Conservation (phyloP, 2,888 invertebrate genomes). For the Meliscaeva auricollis region DNA sequence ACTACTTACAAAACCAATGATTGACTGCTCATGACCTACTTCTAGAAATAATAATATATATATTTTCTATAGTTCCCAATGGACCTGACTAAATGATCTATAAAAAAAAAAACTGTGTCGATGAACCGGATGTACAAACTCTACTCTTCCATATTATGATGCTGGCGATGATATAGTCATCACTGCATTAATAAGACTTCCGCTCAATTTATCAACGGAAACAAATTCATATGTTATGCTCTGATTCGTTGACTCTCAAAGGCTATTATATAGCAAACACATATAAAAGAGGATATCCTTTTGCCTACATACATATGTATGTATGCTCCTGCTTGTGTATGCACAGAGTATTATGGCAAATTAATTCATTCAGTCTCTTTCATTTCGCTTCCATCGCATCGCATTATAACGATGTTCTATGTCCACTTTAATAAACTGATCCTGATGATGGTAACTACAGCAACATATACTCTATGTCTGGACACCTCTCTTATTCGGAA, state of each 20-base stretch:
- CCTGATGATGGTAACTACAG: not conserved
- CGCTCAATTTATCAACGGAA: slow-evolving; percentile 65
- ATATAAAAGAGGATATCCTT: slow-evolving; percentile 53
- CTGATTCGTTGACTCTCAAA: slow-evolving; percentile 41
- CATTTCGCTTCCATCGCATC: slow-evolving; percentile 24
- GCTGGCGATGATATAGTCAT: slow-evolving; percentile 22
- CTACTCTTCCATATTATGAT: not conserved
- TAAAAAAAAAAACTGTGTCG: slow-evolving; percentile 47
- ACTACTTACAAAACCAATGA: not conserved
- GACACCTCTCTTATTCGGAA: slow-evolving; percentile 4
- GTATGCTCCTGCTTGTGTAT: slow-evolving; percentile 17
- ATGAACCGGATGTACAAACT: slow-evolving; percentile 32
- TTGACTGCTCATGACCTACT: slow-evolving; percentile 11
- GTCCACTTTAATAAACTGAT: slow-evolving; percentile 5
- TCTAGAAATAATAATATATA: not conserved
- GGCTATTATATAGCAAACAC: not conserved
- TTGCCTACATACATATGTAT: too few relatives aligned
- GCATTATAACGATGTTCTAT: slow-evolving; percentile 9
- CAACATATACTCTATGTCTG: not conserved
- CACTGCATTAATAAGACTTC: slow-evolving; percentile 62
- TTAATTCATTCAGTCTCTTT: slow-evolving; percentile 47
- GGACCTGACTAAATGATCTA: slow-evolving; percentile 35
- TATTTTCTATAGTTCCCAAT: not conserved
- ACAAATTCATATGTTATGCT: slow-evolving; percentile 47
- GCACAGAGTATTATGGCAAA: slow-evolving; percentile 29